phyloP scores from a whole-genome alignment of 2,797 vertebrate species.

The Parotocinclus haroldoi region DNA sequence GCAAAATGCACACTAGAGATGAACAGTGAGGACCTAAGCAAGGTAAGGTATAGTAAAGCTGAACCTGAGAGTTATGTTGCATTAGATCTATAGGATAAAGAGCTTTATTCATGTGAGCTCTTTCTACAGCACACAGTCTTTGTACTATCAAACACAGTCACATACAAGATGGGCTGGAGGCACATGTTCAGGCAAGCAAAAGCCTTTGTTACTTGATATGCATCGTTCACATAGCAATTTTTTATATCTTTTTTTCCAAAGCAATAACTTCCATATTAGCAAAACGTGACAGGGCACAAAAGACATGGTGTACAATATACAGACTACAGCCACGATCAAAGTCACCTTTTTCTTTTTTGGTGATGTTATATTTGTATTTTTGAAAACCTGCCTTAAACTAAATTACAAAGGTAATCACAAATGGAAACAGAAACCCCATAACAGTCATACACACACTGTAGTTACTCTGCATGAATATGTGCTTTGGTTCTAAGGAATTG shows the following conservation, averaged over 20 bases:
- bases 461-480: conserved; percentile 22
- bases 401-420: conserved; percentile 73
- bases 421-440: conserved; percentile 73
- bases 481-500: not conserved
- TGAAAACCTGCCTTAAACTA: conserved; percentile 63
- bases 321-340: conserved; percentile 61
- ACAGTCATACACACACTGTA: conserved; percentile 65
- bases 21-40: too few species aligned
- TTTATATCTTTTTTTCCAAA: too few species aligned
- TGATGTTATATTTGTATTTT: conserved; percentile 65
- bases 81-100: not conserved
- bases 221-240: conserved; percentile 25
- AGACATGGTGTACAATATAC: conserved; percentile 72
- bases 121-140: conserved; percentile 62
- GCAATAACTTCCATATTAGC: conserved; percentile 53
- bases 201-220: conserved; percentile 71
- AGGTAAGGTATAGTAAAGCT: too few species aligned
- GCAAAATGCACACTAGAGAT: too few species aligned
- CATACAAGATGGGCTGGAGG: conserved; percentile 80
- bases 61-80: too few species aligned
- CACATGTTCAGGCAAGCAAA: conserved; percentile 80
- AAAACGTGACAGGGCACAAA: conserved; percentile 77
- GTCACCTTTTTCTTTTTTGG: conserved; percentile 67
- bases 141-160: conserved; percentile 71
- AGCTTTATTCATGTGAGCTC: conserved; percentile 24